Base-by-base conservation (phyloP, 2,888 invertebrate genomes). In the Hesperia comma region DNA sequence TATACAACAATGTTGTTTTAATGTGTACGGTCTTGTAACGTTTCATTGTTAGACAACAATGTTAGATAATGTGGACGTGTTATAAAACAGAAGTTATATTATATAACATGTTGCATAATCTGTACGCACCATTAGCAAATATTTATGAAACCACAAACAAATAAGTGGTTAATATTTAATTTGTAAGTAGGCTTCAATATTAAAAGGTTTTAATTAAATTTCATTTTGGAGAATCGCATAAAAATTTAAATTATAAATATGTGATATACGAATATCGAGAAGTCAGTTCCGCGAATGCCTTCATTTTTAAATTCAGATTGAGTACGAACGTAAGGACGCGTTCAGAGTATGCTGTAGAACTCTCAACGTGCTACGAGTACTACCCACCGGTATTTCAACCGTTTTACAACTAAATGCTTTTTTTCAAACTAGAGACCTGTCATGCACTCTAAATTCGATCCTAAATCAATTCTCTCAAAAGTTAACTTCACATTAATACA, bases 271-370 rank as follows among this genome's bases (percentile, higher is more conserved):
- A 54, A 54, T 43, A 43, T 41, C 32, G 41, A 32, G 55, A 43
- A 43, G 43, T 43, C 62, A 62, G 55, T 55, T 62, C 55, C 43
- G 43, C 55, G 17, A 62, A 62, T 62, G 32, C 55, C 55, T 55
- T 54, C 61, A 61, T 62, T 62, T 62, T 62, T 43, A 62, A 61
- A 62, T 62, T 62, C 62, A 62, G 62, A 62, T 62, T 43, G 54
- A 55, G 54, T 62, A 54, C 54, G 7, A 10, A 10, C 15, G 33
- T 62, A 62, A 54, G 17, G 54, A 15, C 33, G 32, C 56, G 46
- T 63, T 56, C 56, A 26, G 6, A 6, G 43, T 46, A 46, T 5
- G 4, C 19, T 49, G 2, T n/a, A 12, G 8, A 7, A 49, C 6
- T 49, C 19, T n/a, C 37, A 37, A 6, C 14, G 1, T 12, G 2